Evolutionary conservation across 35 echinoderm and acorn worm genomes (phyloP), one percentile per base, ranked within the genome.

Genomic region (Hemicentrotus pulcherrimus): DNA sequence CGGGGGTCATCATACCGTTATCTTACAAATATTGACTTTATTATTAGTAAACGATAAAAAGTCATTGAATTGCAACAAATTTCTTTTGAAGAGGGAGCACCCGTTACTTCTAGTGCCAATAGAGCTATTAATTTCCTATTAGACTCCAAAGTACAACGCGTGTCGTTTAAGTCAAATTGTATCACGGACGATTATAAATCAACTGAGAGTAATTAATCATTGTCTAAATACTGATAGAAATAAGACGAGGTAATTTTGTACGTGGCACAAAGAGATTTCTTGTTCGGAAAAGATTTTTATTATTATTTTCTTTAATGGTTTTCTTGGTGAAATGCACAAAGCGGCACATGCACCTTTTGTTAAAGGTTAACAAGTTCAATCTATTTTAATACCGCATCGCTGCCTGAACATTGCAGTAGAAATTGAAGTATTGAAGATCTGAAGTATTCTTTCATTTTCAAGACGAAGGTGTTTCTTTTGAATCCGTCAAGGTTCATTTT

Each of bases 141-240:
- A 78, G 19, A 78, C 65, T 78, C 65, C 65, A 78, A 78, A 78
- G 65, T 78, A 78, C 65, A 78, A n/a, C 65, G 65, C 65, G 65
- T 78, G 65, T 78, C 22, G 19, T 78, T 78, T 22, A 78, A 78
- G 24, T 22, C 65, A 28, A 78, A 78, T 78, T 22, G 28, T 78
- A 78, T n/a, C 28, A n/a, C 65, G 19, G 65, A 78, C 5, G 65
- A 78, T 78, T 78, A 78, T 78, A 4, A 78, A 28, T 22, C 65
- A n/a, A 6, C 65, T 78, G 0, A 22, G 65, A 78, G n/a, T 78
- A 78, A 78, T 78, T 78, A 78, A 78, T 78, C 65, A 78, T 78
- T n/a, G 28, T 78, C 65, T 78, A 78, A 78, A 78, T 78, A 78
- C 65, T 78, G 24, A 78, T 78, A 22, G 4, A 0, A 78, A 78